Evolutionary conservation across 1,140 invertebrate genomes (phyloP).

Genomic region (Rhizoglyphus robini): DNA sequence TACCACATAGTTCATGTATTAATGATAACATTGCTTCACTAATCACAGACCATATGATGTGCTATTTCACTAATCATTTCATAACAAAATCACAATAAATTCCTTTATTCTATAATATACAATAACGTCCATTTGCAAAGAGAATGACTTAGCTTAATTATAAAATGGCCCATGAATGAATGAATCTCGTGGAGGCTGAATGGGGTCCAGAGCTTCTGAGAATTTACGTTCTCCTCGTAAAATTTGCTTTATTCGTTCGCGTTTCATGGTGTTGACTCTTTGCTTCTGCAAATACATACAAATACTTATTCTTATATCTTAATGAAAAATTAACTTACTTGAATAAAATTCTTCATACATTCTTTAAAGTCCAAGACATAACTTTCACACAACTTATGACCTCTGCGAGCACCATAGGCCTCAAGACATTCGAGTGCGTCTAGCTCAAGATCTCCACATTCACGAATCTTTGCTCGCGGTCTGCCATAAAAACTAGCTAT

Average conservation of each 20-base stretch:
- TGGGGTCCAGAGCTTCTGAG: neutral
- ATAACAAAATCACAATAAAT: neutral
- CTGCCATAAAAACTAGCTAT: constrained; percentile 29
- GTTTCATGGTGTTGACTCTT: neutral
- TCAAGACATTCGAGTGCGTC: constrained; percentile 22
- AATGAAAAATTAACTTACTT: neutral
- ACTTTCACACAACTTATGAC: neutral
- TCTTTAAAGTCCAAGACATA: constrained; percentile 14
- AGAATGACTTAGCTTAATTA: neutral
- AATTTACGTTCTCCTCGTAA: constrained; percentile 15
- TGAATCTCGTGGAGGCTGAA: constrained; percentile 13
- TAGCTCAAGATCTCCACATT: constrained; percentile 22
- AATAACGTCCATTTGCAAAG: neutral
- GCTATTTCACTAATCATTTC: neutral
- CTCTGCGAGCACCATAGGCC: constrained; percentile 19
- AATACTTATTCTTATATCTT: too few relatives aligned
- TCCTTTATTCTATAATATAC: neutral
- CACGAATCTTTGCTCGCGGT: constrained; percentile 27
- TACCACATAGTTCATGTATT: neutral
- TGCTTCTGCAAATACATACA: neutral
- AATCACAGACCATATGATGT: neutral
- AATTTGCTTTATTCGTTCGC: constrained; percentile 16
- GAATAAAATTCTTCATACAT: neutral
- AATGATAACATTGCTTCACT: neutral
- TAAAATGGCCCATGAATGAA: constrained; percentile 11